These are phyloP conservation scores for Cetonia aurata DNA, from an alignment of 2,888 invertebrate species.

Conservation along the genomic window DNA sequence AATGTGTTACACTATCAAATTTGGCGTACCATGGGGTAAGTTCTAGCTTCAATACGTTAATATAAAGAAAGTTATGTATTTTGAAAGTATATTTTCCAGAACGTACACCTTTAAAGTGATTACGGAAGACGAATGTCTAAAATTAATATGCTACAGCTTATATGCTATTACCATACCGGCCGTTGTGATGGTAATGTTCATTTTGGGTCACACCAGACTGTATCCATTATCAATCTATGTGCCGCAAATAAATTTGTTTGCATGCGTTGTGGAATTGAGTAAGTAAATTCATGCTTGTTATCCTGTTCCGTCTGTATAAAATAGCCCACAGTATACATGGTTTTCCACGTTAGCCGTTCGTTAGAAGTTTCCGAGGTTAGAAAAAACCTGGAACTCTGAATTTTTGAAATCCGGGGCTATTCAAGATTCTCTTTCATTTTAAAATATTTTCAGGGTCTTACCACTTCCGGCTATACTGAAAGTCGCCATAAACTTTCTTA, in stretches of 20 bases:
- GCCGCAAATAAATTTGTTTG: conserved; percentile 12
- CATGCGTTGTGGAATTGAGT: conserved; percentile 15
- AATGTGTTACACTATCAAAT: conserved; percentile 23
- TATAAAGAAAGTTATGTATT: background rate
- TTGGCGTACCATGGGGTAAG: conserved; percentile 24
- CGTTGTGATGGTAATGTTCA: conserved; percentile 19
- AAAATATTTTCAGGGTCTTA: too few relatives aligned
- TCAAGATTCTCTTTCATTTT: too few relatives aligned
- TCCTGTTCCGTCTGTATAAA: background rate
- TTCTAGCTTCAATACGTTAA: background rate
- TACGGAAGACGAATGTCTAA: background rate
- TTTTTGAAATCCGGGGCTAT: too few relatives aligned
- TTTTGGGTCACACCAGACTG: background rate
- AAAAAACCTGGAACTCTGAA: too few relatives aligned
- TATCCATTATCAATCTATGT: background rate
- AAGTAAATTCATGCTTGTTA: background rate
- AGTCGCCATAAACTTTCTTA: too few relatives aligned
- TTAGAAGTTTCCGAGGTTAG: too few relatives aligned
- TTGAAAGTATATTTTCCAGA: conserved; percentile 1
- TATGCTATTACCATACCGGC: conserved; percentile 19
- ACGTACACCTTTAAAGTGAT: background rate
- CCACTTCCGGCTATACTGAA: too few relatives aligned
- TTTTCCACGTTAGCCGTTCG: too few relatives aligned
- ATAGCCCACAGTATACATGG: background rate
- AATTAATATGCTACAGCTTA: conserved; percentile 4